Conservation (phyloP, 2,797 vertebrate genomes). For the Pelodytes ibericus region DNA sequence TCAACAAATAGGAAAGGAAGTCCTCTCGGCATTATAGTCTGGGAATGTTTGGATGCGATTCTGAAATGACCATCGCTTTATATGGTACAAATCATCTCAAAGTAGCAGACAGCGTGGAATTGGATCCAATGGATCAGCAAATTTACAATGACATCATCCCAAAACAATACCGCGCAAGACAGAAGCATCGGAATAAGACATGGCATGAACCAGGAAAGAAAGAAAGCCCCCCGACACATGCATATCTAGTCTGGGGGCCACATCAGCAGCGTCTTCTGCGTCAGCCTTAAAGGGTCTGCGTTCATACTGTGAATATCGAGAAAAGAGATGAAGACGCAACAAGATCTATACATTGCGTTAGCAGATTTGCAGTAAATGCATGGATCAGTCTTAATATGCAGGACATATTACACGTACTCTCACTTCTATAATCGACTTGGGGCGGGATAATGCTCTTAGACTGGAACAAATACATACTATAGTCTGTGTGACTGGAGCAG, state of each 20-base stretch:
- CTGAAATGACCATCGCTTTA: constrained; percentile 43
- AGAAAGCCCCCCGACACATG: neutral
- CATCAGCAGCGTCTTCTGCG: neutral
- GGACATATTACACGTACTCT: no score
- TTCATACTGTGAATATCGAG: no score
- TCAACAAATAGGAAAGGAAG: constrained; percentile 14
- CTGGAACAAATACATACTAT: no score
- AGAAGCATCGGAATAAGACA: neutral
- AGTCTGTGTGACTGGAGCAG: no score
- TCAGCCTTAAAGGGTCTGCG: no score
- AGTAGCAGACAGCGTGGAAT: constrained; percentile 18
- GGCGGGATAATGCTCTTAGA: no score
- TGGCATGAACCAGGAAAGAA: neutral
- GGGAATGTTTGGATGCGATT: constrained; percentile 50
- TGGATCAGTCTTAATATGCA: no score
- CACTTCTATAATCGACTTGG: no score
- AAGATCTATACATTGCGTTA: no score
- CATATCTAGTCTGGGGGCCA: neutral
- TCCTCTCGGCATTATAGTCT: constrained; percentile 38
- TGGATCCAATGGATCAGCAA: constrained; percentile 31
- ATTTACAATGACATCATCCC: constrained; percentile 35
- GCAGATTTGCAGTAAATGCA: no score
- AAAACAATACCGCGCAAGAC: constrained; percentile 21
- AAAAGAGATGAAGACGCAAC: no score
- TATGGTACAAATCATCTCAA: constrained; percentile 29